Base-by-base conservation (phyloP, 2,797 vertebrate species). In the Alectoris magna region DNA sequence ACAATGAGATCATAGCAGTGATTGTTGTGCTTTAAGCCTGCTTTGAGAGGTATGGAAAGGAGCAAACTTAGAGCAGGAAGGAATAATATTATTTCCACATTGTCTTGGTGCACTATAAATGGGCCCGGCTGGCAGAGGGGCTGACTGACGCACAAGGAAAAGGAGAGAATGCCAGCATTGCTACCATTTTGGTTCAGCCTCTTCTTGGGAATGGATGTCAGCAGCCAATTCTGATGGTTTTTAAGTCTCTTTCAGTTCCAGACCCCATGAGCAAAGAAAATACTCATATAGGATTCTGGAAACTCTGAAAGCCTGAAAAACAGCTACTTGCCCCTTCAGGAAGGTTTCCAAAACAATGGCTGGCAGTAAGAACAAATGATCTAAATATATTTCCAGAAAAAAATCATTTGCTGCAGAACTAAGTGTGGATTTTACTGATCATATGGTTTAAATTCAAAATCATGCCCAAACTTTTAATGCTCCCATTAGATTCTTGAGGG, bases 391-490 rank as follows among this genome's bases (percentile, higher is more conserved):
- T 90, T 93, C 81, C 59, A 87, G 81, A 85, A 94, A 56, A 56
- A 93, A 88, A 18, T 10, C 84, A 76, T 59, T 83, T 77, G 59
- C 66, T 89, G 58, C 82, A 21, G 55, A 75, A 93, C 27, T 67
- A 70, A 96, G 68, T 17, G 14, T 43, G 62, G 53, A 74, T 94
- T 82, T 94, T 80, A 74, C 75, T 83, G 86, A 69, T 91, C 91
- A 74, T 93, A 64, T 91, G 91, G 94, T 96, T 94, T 94, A 34
- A 80, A 95, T 94, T 90, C 80, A 84, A 71, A 91, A 94, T 80
- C 3, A 68, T 91, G 81, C 78, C 77, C 49, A 51, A 68, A 87
- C 21, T 90, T 93, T 87, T 82, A 85, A 64, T 91, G 88, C 48
- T 95, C 78, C 58, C 71, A 26, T 41, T 79, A 84, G 62, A 87